Evolutionary conservation across 2,113 vertebrate species (phyloP).

Genomic region (Gobiocypris rarus): DNA sequence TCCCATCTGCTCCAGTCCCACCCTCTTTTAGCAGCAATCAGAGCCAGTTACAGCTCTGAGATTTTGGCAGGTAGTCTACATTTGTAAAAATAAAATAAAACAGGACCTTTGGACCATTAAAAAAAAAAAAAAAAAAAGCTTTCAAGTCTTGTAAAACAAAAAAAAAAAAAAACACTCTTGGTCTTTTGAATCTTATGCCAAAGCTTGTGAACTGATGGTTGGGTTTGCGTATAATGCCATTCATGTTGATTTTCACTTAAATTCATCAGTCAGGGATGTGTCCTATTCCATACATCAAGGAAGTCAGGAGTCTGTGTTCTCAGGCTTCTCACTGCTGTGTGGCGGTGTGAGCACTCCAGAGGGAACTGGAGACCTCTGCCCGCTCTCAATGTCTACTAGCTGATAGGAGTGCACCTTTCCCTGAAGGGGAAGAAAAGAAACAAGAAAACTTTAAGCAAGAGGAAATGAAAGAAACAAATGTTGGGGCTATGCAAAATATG

Average conservation of each 20-base stretch:
- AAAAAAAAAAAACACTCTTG: not conserved
- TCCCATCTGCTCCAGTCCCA: conserved; percentile 70
- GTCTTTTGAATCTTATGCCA: conserved; percentile 28
- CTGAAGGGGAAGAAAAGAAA: conserved; percentile 67
- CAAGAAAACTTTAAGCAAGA: not conserved
- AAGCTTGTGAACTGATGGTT: conserved; percentile 18
- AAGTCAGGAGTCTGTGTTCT: conserved; percentile 53
- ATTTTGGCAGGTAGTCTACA: conserved; percentile 81
- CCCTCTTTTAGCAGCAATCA: conserved; percentile 91
- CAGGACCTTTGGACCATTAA: conserved; percentile 7
- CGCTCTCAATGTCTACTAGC: conserved; percentile 79
- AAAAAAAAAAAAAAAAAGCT: not conserved
- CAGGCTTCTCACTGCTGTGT: conserved; percentile 85
- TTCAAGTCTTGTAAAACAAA: conserved; percentile 11
- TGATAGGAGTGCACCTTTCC: conserved; percentile 86
- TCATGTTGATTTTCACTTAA: not conserved
- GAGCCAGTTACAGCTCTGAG: conserved; percentile 78
- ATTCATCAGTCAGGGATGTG: not conserved
- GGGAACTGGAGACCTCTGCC: conserved; percentile 80
- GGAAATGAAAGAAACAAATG: too few relatives aligned
- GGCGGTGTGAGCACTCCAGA: conserved; percentile 90
- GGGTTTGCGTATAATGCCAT: conserved; percentile 35
- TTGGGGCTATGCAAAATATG: not conserved
- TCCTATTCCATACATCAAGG: not conserved
- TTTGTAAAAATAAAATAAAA: conserved; percentile 17